These are phyloP conservation scores for Microplitis manilae DNA, from an alignment of 2,888 invertebrate species.

Conservation along the genomic window DNA sequence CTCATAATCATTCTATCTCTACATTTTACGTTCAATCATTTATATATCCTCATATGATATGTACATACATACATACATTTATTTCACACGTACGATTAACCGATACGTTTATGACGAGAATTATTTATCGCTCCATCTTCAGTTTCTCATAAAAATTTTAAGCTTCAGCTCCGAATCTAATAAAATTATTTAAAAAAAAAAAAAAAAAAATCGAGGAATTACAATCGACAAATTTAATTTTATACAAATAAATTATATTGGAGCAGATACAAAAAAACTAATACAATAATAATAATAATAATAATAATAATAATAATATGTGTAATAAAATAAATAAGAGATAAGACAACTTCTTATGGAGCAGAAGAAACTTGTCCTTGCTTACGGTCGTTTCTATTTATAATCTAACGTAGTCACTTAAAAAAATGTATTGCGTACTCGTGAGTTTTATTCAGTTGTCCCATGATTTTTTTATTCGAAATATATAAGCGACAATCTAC, in stretches of 20 bases:
- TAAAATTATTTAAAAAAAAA: too few species aligned
- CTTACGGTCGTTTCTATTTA: conserved; percentile 28
- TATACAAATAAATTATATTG: neutral
- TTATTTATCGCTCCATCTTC: conserved; percentile 6
- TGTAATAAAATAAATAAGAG: conserved; percentile 3
- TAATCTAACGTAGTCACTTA: neutral
- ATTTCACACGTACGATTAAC: conserved; percentile 21
- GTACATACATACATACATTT: conserved; percentile 5
- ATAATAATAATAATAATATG: neutral
- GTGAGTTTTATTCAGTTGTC: neutral
- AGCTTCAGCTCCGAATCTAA: conserved; percentile 19
- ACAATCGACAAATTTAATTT: neutral
- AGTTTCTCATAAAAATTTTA: conserved; percentile 30
- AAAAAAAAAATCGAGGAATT: neutral
- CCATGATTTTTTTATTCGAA: neutral
- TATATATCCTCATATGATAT: conserved; percentile 47
- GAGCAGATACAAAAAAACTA: neutral
- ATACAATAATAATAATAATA: neutral
- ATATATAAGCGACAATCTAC: neutral
- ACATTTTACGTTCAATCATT: conserved; percentile 29
- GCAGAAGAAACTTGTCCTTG: conserved; percentile 24
- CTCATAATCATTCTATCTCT: conserved; percentile 17
- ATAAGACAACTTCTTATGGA: conserved; percentile 15
- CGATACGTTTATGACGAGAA: conserved; percentile 21
- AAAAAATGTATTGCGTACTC: neutral